A percentile compares a stretch with the other conserved stretches of the same genome.
These are phyloP conservation scores for Noctua fimbriata DNA, from an alignment of 2,888 invertebrate species.

Conservation along the genomic window DNA sequence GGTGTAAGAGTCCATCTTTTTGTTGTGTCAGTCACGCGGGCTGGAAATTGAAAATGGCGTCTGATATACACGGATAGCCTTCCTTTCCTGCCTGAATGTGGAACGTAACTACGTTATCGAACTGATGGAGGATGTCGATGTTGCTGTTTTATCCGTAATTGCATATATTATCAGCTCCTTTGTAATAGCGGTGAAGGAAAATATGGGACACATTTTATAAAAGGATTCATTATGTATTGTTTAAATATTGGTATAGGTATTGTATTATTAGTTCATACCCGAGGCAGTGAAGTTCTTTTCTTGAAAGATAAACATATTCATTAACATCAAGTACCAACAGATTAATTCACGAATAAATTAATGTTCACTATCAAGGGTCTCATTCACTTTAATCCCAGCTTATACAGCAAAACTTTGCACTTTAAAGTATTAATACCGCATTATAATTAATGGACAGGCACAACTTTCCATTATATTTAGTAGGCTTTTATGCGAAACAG, in stretches of 20 bases:
- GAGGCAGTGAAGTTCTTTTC: background rate
- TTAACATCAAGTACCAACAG: background rate
- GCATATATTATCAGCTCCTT: background rate
- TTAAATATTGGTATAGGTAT: background rate
- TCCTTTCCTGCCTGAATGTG: slow-evolving; percentile 9
- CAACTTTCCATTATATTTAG: slow-evolving; percentile 23
- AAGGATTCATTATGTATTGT: background rate
- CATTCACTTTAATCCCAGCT: slow-evolving; percentile 23
- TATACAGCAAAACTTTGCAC: slow-evolving; percentile 26
- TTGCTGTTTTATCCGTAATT: slow-evolving; percentile 15
- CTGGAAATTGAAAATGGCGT: slow-evolving; percentile 10
- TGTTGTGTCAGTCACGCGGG: background rate
- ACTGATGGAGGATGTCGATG: background rate
- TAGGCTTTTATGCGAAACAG: slow-evolving; percentile 47
- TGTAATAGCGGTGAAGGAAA: background rate
- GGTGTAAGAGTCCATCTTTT: background rate
- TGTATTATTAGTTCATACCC: background rate
- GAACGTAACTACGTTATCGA: slow-evolving; percentile 35
- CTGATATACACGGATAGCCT: background rate
- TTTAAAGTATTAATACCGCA: slow-evolving; percentile 19
- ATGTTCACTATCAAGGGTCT: background rate
- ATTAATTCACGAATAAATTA: background rate
- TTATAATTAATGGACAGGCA: slow-evolving; percentile 43
- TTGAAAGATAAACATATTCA: background rate
- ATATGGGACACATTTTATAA: background rate